A percentile compares a stretch with the other conserved stretches of the same genome.
Evolutionary conservation across 1,140 invertebrate species (phyloP).

Genomic region (Babylonia areolata): DNA sequence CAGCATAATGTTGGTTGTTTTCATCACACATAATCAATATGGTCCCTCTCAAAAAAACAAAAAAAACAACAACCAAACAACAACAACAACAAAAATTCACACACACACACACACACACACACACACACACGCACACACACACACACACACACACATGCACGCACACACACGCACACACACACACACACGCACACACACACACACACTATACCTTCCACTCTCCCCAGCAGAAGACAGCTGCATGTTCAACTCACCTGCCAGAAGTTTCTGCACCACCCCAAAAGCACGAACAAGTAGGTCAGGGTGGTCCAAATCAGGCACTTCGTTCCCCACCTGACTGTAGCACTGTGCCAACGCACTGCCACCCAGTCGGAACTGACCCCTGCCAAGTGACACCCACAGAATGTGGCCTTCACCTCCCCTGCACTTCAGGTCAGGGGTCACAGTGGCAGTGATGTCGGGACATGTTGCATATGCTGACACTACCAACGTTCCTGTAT

Average conservation of each 20-base stretch:
- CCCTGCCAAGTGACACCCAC: constrained; percentile 83
- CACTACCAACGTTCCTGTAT: constrained; percentile 89
- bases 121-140: neutral
- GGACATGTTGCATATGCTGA: constrained; percentile 94
- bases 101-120: no score
- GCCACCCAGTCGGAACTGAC: constrained; percentile 85
- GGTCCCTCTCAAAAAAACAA: no score
- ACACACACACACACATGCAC: neutral
- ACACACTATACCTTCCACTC: neutral
- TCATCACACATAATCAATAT: no score
- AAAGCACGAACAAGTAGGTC: constrained; percentile 29
- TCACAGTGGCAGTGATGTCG: constrained; percentile 80
- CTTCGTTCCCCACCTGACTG: constrained; percentile 87
- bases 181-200: neutral
- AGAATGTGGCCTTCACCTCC: constrained; percentile 79
- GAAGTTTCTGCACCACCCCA: constrained; percentile 55
- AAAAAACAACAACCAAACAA: no score
- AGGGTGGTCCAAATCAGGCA: constrained; percentile 88
- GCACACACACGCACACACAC: neutral
- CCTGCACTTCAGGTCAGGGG: constrained; percentile 91
- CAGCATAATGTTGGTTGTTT: no score
- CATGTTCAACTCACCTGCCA: constrained; percentile 74
- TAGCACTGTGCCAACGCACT: constrained; percentile 94
- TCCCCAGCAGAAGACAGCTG: no score
- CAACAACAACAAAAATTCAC: no score